Percentiles rank a stretch among this genome's conserved stretches.
phyloP scores from a whole-genome alignment of 2,797 vertebrate genomes.

The Acanthornis magna region DNA sequence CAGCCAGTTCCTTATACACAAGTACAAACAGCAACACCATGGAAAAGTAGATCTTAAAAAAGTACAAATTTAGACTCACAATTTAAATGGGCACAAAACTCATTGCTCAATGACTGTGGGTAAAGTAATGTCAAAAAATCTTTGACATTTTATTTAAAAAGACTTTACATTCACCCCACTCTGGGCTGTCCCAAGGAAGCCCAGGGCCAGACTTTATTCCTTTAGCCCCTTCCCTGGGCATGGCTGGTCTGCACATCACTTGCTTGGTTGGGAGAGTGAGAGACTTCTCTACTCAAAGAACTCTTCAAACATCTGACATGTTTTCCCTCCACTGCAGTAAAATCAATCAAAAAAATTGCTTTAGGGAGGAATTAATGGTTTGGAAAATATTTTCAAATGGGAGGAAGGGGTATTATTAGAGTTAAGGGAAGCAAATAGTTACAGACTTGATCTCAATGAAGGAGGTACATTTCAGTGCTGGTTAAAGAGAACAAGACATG shows the following conservation, averaged over 20 bases:
- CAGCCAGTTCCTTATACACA: neutral
- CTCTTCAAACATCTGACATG: too few species aligned
- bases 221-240: neutral
- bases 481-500: neutral
- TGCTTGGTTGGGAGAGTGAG: neutral
- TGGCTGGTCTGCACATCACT: neutral
- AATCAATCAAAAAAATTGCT: too few species aligned
- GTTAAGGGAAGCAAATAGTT: neutral
- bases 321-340: too few species aligned
- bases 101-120: fast-evolving
- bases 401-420: neutral
- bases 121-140: neutral
- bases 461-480: neutral
- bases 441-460: neutral
- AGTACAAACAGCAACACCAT: neutral
- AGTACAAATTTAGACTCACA: neutral
- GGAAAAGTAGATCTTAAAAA: neutral
- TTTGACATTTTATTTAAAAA: too few species aligned
- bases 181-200: neutral
- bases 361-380: too few species aligned
- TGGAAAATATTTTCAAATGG: neutral
- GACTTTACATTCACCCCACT: neutral
- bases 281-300: too few species aligned
- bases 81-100: neutral
- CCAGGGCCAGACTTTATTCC: neutral